These are phyloP conservation scores for Coptodon rendalli DNA, from an alignment of 2,113 vertebrate species.

Conservation along the genomic window DNA sequence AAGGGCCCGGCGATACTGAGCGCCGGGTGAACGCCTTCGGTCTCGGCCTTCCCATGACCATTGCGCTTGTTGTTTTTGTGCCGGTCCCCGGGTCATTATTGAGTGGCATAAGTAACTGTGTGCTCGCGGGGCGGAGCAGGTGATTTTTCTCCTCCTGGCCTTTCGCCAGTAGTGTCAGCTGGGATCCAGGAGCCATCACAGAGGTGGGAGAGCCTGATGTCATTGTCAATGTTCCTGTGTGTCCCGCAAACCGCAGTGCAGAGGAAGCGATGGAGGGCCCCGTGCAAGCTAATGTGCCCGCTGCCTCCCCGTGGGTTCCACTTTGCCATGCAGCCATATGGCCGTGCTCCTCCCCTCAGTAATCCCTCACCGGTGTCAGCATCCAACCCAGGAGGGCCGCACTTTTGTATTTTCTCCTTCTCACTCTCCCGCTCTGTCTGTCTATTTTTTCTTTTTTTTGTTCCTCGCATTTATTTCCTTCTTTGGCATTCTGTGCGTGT, in stretches of 20 bases:
- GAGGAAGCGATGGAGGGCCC: conserved; percentile 54
- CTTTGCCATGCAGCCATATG: conserved; percentile 65
- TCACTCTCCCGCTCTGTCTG: conserved; percentile 10
- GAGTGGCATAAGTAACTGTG: conserved; percentile 54
- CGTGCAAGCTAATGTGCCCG: conserved; percentile 64
- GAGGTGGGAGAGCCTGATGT: conserved; percentile 59
- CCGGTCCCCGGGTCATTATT: conserved; percentile 40
- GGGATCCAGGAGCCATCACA: conserved; percentile 47
- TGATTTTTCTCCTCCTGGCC: conserved; percentile 50
- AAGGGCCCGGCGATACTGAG: conserved; percentile 3
- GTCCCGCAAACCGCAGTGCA: conserved; percentile 66
- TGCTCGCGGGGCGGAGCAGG: conserved; percentile 27
- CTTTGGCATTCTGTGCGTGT: conserved; percentile 7
- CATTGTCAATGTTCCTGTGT: conserved; percentile 58
- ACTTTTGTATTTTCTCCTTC: conserved; percentile 45
- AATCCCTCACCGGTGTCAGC: conserved; percentile 65
- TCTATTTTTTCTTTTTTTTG: not conserved
- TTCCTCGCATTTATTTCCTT: not conserved
- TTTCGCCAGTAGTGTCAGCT: conserved; percentile 40
- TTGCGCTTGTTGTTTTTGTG: conserved; percentile 16
- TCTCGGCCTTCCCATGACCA: conserved; percentile 15
- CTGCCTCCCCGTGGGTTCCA: conserved; percentile 57
- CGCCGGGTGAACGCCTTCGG: conserved; percentile 21
- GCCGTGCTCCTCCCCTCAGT: conserved; percentile 57
- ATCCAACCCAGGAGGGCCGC: conserved; percentile 58